Percentiles rank a stretch among this genome's conserved stretches.
These are phyloP conservation scores for Podiceps cristatus DNA, from an alignment of 2,113 vertebrate species.

Conservation along the genomic window DNA sequence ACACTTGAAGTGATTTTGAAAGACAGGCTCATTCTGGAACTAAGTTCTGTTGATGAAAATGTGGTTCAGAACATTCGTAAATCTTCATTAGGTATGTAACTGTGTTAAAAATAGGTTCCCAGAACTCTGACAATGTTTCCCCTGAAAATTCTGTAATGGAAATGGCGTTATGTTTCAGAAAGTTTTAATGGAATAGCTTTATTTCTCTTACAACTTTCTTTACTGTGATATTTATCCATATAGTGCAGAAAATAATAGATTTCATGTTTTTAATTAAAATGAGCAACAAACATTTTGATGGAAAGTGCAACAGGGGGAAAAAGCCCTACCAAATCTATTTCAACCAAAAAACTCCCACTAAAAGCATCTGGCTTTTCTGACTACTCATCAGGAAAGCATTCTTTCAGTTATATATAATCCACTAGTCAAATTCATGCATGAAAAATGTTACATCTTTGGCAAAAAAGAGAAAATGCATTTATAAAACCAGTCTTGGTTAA, in stretches of 20 bases:
- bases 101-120: not conserved
- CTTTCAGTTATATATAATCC: not conserved
- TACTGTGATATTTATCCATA: not conserved
- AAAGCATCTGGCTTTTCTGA: not conserved
- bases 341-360: not conserved
- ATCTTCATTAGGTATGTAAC: not conserved
- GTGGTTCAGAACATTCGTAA: not conserved
- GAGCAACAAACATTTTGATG: not conserved
- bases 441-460: not conserved
- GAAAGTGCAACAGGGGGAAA: not conserved
- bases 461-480: not conserved
- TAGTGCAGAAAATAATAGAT: not conserved
- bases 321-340: not conserved
- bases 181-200: not conserved
- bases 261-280: constrained; percentile 9
- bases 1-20: not conserved
- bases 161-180: not conserved
- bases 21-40: not conserved
- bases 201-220: not conserved
- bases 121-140: not conserved
- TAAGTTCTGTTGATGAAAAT: not conserved
- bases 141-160: not conserved
- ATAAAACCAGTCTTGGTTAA: not conserved
- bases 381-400: not conserved
- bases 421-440: not conserved